phyloP scores from a whole-genome alignment of 1,140 invertebrate species.

The Conopomorpha cramerella region DNA sequence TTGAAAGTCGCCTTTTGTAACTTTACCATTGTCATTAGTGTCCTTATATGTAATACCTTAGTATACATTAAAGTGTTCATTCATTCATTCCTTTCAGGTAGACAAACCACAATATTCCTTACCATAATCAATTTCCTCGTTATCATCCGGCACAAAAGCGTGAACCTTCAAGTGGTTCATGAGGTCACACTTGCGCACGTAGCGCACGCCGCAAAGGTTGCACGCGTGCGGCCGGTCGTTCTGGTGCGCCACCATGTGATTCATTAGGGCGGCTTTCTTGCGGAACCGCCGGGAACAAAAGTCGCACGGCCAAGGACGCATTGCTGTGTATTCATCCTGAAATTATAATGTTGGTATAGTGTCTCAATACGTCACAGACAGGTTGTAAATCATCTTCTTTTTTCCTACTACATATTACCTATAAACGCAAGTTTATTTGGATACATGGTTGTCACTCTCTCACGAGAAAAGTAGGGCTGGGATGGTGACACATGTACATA shows the following conservation, averaged over 20 bases:
- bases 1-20: too few relatives aligned
- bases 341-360: not conserved
- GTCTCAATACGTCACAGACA: not conserved
- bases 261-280: slow-evolving; percentile 81
- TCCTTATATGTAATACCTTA: not conserved
- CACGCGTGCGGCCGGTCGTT: slow-evolving; percentile 77
- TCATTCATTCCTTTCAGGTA: not conserved
- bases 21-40: not conserved
- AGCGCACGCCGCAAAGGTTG: slow-evolving; percentile 77
- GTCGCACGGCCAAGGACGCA: slow-evolving; percentile 83
- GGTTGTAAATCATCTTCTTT: not conserved
- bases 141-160: slow-evolving; percentile 68
- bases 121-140: slow-evolving; percentile 24
- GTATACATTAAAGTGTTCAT: not conserved
- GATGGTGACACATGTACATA: too few relatives aligned
- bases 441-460: too few relatives aligned
- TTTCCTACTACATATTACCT: not conserved
- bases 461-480: too few relatives aligned
- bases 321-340: slow-evolving; percentile 75
- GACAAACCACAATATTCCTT: slow-evolving; percentile 3
- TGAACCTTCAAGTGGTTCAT: slow-evolving; percentile 83
- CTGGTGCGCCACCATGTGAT: slow-evolving; percentile 83
- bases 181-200: slow-evolving; percentile 75
- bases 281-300: slow-evolving; percentile 81
- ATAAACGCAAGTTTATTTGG: too few relatives aligned